Conservation (phyloP, 2,888 invertebrate genomes). For the Iphiclides podalirius region DNA sequence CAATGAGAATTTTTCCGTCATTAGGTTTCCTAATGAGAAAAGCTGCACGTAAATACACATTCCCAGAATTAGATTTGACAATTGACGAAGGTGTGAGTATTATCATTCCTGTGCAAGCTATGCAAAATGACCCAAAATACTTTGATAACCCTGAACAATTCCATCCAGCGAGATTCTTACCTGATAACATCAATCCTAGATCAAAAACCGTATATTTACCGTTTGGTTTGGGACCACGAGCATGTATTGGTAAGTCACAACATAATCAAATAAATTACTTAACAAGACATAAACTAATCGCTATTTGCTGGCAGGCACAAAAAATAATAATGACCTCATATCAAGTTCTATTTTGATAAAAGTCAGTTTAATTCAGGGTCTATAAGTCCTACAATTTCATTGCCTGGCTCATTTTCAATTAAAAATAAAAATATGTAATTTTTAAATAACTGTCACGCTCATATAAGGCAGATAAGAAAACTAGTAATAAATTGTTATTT, state of each 20-base stretch:
- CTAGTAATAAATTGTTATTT: no score
- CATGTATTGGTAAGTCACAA: conserved; percentile 54
- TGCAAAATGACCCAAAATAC: conserved; percentile 53
- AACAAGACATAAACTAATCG: no score
- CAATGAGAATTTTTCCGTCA: conserved; percentile 33
- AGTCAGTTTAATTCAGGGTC: no score
- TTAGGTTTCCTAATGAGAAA: conserved; percentile 30
- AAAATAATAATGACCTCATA: no score
- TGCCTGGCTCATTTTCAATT: no score
- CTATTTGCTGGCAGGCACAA: no score
- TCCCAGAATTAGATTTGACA: conserved; percentile 31
- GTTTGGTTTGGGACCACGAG: conserved; percentile 53
- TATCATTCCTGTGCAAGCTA: conserved; percentile 45
- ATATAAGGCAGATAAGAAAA: no score
- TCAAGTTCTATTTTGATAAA: no score
- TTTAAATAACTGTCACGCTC: no score
- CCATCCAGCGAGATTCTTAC: conserved; percentile 49
- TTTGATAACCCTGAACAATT: conserved; percentile 51
- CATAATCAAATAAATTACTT: no score
- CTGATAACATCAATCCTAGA: conserved; percentile 30
- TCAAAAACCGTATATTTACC: conserved; percentile 49
- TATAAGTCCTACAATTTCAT: no score
- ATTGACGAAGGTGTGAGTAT: conserved; percentile 41
- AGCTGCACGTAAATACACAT: conserved; percentile 28
- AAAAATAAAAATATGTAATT: no score